Base-by-base conservation (phyloP, 2,888 invertebrate genomes). In the Sarcophaga carnaria region DNA sequence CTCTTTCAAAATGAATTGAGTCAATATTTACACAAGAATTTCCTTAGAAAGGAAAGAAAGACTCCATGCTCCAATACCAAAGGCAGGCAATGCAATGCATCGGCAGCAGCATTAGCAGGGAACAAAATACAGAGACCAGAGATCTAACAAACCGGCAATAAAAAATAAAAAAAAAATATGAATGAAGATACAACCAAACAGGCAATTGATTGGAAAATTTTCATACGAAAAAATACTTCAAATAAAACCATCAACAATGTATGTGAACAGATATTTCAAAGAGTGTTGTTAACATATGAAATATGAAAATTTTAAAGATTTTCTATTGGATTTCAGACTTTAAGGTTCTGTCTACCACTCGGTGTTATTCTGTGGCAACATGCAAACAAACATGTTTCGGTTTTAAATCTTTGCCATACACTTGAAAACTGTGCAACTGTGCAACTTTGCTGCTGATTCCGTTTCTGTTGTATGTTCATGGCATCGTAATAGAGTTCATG, bases 21-120 rank as follows among this genome's bases (percentile, higher is more conserved):
- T 74, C 45, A 54, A 72, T 22, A 80, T 80, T 77, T 80, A 22
- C 22, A 45, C n/a, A 70, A 81, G 54, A 54, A 70, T 74, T 49
- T 17, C 6, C 12, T 45, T 66, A 27, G 6, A 37, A 27, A 63
- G 63, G 25, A 3, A 66, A 80, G 67, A 62, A 49, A 2, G 10
- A 54, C 14, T 54, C 17, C 14, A 14, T 54, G 12, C 10, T 12
- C 22, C 37, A 37, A 27, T 49, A 60, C 6, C 6, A 45, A 8
- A 54, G 64, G 27, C 4, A 37, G 27, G 64, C 27, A 17, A 45
- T 22, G 25, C 60, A 25, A 79, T 69, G 4, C 27, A 54, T 25
- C 22, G 25, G 25, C 60, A 69, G 14, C n/a, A 64, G 27, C 22
- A 54, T 14, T 5, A 54, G 17, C 17, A 54, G 17, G 54, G 17